Conservation (phyloP, 2,113 vertebrate species). For the Cygnus atratus region DNA sequence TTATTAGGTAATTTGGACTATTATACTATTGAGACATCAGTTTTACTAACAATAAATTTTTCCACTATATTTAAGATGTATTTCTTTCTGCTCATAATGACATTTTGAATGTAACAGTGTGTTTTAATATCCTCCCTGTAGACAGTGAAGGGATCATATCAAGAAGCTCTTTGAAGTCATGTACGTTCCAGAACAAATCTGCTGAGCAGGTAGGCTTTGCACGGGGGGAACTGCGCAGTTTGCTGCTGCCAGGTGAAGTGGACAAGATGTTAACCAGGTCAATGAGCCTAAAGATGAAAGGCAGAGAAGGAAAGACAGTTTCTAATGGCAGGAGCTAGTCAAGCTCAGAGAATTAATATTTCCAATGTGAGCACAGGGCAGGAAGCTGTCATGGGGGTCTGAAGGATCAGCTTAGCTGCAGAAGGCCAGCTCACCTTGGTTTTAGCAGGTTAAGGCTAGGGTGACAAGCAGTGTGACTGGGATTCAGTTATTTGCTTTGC, state of each 20-base stretch:
- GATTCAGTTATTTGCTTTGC: not conserved
- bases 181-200: not conserved
- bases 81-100: not conserved
- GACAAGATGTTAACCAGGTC: not conserved
- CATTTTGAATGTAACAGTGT: not conserved
- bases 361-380: not conserved
- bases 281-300: not conserved
- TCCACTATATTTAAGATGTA: fast-evolving
- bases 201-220: not conserved
- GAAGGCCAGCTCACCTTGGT: not conserved
- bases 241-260: not conserved
- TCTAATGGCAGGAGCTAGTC: not conserved
- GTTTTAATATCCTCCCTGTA: not conserved
- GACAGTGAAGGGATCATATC: not conserved
- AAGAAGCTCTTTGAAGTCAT: not conserved
- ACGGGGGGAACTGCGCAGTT: not conserved
- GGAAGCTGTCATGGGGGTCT: not conserved
- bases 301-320: not conserved
- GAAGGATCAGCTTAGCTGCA: not conserved
- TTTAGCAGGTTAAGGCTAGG: not conserved
- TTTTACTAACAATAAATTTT: not conserved
- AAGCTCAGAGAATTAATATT: not conserved
- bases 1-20: not conserved
- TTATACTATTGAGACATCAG: not conserved
- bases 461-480: not conserved